Evolutionary conservation across 2,113 vertebrate genomes (phyloP).

Genomic region (Psophia crepitans): DNA sequence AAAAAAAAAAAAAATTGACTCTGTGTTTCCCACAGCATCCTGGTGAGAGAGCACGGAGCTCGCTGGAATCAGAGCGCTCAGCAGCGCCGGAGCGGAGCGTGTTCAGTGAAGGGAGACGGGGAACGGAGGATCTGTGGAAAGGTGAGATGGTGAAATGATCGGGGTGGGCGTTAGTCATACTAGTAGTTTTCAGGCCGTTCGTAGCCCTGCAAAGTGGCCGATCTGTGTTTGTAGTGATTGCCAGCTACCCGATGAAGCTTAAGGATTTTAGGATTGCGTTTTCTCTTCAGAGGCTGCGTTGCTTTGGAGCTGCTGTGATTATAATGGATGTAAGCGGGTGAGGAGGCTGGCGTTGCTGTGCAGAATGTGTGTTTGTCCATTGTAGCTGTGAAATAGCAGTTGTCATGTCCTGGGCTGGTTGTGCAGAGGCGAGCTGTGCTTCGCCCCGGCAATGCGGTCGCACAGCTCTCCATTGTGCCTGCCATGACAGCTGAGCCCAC

Average conservation of each 20-base stretch:
- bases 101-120: not conserved
- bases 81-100: not conserved
- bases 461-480: slow-evolving; percentile 42
- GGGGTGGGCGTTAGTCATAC: not conserved
- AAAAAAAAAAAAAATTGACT: not conserved
- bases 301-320: not conserved
- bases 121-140: not conserved
- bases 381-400: not conserved
- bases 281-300: not conserved
- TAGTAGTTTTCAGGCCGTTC: not conserved
- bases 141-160: not conserved
- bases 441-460: not conserved
- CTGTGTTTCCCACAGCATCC: slow-evolving; percentile 11
- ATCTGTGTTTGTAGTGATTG: not conserved
- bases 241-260: not conserved
- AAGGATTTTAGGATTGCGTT: not conserved
- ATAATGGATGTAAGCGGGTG: not conserved
- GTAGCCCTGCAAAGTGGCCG: not conserved
- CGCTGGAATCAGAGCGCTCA: not conserved
- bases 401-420: not conserved
- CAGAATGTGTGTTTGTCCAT: not conserved
- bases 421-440: not conserved
- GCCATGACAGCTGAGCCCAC: slow-evolving; percentile 26
- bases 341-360: not conserved
- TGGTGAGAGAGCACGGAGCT: not conserved